Conservation (phyloP, 2,113 vertebrate species). For the Chionis minor region DNA sequence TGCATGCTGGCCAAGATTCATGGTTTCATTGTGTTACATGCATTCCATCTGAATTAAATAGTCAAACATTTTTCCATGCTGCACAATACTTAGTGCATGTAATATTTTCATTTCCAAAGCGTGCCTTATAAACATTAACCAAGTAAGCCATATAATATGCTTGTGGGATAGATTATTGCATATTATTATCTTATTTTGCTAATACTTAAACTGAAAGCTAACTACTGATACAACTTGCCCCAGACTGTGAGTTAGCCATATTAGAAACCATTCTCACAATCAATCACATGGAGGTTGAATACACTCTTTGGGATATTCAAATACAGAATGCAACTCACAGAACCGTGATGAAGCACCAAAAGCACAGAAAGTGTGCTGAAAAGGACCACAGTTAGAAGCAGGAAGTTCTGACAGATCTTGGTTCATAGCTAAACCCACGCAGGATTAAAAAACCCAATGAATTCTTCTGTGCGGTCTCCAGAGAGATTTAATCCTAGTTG, state of each 20-base stretch:
- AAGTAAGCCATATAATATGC: not conserved
- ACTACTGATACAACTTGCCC: not conserved
- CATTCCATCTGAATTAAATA: constrained; percentile 51
- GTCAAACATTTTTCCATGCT: constrained; percentile 24
- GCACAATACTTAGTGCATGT: not conserved
- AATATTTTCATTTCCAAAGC: constrained; percentile 17
- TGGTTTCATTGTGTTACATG: constrained; percentile 42
- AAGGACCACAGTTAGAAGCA: not conserved
- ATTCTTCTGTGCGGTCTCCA: not conserved
- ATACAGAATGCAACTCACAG: not conserved
- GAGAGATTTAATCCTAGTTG: not conserved
- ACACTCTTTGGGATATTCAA: not conserved
- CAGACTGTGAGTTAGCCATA: not conserved
- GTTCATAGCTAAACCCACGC: not conserved
- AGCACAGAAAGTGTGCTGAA: not conserved
- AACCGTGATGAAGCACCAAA: not conserved
- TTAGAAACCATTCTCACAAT: not conserved
- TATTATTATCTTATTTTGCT: constrained; percentile 35
- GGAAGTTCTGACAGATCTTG: not conserved
- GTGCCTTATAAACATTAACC: not conserved
- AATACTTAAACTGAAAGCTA: constrained; percentile 23
- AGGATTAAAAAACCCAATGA: not conserved
- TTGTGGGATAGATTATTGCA: constrained; percentile 13
- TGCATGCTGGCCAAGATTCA: not conserved
- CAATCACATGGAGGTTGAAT: not conserved